phyloP scores from a whole-genome alignment of 2,888 invertebrate genomes.

The Dorcus parallelipipedus region DNA sequence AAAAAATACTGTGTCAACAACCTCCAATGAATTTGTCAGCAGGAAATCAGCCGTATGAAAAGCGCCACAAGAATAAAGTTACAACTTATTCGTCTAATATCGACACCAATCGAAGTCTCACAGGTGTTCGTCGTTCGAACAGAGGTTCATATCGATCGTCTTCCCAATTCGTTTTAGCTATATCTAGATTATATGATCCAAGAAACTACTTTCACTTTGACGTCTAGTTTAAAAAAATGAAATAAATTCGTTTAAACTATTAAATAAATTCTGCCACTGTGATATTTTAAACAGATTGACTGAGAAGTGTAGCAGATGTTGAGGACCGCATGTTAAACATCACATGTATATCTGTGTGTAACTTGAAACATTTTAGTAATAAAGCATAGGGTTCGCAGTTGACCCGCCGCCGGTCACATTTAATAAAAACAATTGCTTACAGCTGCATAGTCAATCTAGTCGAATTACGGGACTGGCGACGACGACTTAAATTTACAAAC shows the following conservation, averaged over 20 bases:
- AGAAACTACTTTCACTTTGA: too few relatives aligned
- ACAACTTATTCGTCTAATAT: background rate
- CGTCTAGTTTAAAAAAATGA: background rate
- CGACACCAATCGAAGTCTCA: conserved; percentile 4
- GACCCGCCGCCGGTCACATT: conserved; percentile 39
- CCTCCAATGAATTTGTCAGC: too few relatives aligned
- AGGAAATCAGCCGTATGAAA: too few relatives aligned
- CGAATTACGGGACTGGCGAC: conserved; percentile 36
- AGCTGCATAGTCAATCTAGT: conserved; percentile 45
- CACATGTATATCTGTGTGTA: background rate
- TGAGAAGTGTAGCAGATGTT: background rate
- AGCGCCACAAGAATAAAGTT: too few relatives aligned
- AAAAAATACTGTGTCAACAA: too few relatives aligned
- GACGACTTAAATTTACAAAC: conserved; percentile 16
- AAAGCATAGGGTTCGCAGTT: conserved; percentile 22
- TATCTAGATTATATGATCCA: background rate
- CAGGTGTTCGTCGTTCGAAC: too few relatives aligned
- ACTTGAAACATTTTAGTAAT: conserved; percentile 1
- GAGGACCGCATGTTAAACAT: background rate
- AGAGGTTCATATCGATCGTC: too few relatives aligned
- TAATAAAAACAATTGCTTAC: conserved; percentile 47
- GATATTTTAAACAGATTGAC: background rate
- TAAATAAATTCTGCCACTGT: background rate
- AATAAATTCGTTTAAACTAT: background rate
- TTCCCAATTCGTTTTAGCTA: too few relatives aligned